Evolutionary conservation across 2,888 invertebrate species (phyloP).

Genomic region (Pteria penguin): DNA sequence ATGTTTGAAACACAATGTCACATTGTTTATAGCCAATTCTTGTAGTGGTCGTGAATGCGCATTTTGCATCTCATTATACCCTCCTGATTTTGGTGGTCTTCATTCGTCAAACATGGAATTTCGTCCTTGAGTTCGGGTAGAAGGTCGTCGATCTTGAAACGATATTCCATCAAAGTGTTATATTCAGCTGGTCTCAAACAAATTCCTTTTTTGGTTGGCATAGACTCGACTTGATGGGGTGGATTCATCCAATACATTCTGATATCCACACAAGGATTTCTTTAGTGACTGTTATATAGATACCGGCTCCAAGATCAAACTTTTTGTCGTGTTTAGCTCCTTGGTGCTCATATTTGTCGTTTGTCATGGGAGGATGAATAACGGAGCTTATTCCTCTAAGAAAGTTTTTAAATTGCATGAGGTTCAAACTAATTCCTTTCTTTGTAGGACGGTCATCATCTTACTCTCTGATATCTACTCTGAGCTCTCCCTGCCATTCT

Average conservation of each 20-base stretch:
- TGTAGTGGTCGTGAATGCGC: slow-evolving; percentile 37
- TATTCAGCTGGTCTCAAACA: slow-evolving; percentile 36
- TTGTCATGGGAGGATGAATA: slow-evolving; percentile 19
- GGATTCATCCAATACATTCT: slow-evolving; percentile 44
- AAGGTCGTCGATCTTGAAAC: slow-evolving; percentile 18
- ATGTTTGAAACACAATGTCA: not conserved
- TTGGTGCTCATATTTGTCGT: slow-evolving; percentile 9
- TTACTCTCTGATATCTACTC: slow-evolving; percentile 40
- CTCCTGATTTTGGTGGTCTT: slow-evolving; percentile 34
- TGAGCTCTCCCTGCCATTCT: slow-evolving; percentile 24
- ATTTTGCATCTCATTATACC: slow-evolving; percentile 27
- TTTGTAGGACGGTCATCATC: slow-evolving; percentile 22
- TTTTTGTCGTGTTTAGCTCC: not conserved
- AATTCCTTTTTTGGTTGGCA: slow-evolving; percentile 38
- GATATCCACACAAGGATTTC: slow-evolving; percentile 32
- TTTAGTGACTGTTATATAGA: slow-evolving; percentile 14
- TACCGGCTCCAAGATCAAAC: slow-evolving; percentile 26
- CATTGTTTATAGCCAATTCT: slow-evolving; percentile 18
- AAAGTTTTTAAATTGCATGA: slow-evolving; percentile 41
- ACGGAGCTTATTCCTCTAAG: slow-evolving; percentile 19
- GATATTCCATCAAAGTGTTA: slow-evolving; percentile 16
- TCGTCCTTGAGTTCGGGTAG: slow-evolving; percentile 23
- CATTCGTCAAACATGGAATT: slow-evolving; percentile 7
- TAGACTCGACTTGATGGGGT: slow-evolving; percentile 16
- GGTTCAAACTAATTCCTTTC: slow-evolving; percentile 38